A percentile compares a stretch with the other conserved stretches of the same genome.
Evolutionary conservation across 2,113 vertebrate genomes (phyloP).

Genomic region (Lota lota): DNA sequence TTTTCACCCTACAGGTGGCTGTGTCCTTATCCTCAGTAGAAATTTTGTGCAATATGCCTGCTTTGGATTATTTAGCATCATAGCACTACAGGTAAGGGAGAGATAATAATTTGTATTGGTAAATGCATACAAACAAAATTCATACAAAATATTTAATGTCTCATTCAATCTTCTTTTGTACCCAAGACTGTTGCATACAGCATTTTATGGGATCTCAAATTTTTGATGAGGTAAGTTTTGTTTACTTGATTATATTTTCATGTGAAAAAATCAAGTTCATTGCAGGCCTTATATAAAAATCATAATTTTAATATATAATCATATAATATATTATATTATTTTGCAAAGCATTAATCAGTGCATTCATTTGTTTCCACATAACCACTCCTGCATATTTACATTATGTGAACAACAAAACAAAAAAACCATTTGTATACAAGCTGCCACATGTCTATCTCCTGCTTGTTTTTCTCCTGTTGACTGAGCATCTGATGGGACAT

Average conservation of each 20-base stretch:
- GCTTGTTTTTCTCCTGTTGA: too few relatives aligned
- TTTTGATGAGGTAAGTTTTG: constrained; percentile 95
- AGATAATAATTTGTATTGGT: neutral
- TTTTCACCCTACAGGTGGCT: constrained; percentile 78
- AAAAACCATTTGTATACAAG: neutral
- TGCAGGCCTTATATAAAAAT: too few relatives aligned
- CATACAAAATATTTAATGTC: neutral
- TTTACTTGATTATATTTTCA: neutral
- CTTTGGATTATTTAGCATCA: constrained; percentile 94
- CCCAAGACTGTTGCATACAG: constrained; percentile 94
- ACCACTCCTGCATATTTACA: too few relatives aligned
- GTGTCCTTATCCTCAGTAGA: constrained; percentile 92
- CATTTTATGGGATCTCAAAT: constrained; percentile 98
- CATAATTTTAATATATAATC: neutral
- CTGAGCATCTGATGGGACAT: too few relatives aligned
- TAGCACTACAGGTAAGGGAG: constrained; percentile 86
- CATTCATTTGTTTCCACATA: too few relatives aligned
- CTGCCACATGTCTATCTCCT: too few relatives aligned
- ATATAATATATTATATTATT: neutral
- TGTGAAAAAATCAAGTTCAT: too few relatives aligned
- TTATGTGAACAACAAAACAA: too few relatives aligned
- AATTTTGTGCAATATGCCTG: constrained; percentile 98
- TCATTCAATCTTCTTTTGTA: constrained; percentile 19
- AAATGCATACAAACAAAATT: neutral
- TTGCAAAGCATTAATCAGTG: too few relatives aligned